A percentile compares a stretch with the other conserved stretches of the same genome.
Conservation (phyloP, 1,140 invertebrate species). For the Lepidotrigona ventralis region DNA sequence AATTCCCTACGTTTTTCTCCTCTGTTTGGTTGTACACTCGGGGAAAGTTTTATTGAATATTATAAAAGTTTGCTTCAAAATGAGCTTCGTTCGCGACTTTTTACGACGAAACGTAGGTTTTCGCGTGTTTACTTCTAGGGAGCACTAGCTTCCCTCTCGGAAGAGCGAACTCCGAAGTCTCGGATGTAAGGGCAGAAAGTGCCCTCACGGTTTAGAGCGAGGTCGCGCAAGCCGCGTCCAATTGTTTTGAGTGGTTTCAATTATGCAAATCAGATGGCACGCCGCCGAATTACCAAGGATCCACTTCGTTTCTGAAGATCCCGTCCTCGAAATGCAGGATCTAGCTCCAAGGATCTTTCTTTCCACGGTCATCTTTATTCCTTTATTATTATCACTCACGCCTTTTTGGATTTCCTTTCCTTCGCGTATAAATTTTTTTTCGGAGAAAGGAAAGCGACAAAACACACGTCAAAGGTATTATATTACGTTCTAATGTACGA, state of each 20-base stretch:
- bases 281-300: slow-evolving; percentile 56
- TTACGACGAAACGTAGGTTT: background rate
- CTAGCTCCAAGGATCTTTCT: background rate
- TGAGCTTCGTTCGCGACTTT: background rate
- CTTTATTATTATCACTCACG: background rate
- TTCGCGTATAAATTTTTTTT: too few relatives aligned
- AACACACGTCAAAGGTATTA: too few relatives aligned
- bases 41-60: background rate
- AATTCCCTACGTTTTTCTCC: too few relatives aligned
- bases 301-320: slow-evolving; percentile 50
- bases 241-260: slow-evolving; percentile 75
- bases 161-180: slow-evolving; percentile 14
- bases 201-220: slow-evolving; percentile 29
- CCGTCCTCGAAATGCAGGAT: slow-evolving; percentile 41
- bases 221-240: slow-evolving; percentile 66
- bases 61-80: background rate
- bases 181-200: slow-evolving; percentile 40
- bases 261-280: slow-evolving; percentile 72
- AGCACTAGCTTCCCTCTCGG: background rate
- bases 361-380: too few relatives aligned
- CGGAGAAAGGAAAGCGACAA: too few relatives aligned
- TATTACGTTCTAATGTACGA: background rate
- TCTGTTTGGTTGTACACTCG: background rate
- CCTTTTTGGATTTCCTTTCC: too few relatives aligned
- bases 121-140: background rate